Conservation (phyloP, 1,140 invertebrate species). For the Drosophila dunni region DNA sequence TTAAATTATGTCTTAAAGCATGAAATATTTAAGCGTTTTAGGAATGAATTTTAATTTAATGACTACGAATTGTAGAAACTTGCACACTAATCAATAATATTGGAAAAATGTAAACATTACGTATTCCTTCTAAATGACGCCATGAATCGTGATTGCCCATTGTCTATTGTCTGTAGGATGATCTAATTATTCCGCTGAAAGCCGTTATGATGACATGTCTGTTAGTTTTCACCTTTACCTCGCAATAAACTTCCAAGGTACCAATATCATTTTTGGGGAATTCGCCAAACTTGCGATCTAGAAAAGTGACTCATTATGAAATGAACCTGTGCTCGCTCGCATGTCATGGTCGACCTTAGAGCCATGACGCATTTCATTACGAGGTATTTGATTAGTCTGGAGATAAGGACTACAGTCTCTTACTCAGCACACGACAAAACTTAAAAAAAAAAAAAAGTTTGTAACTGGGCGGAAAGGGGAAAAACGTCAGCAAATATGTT, state of each 20-base stretch:
- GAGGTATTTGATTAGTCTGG: conserved; percentile 11
- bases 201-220: conserved; percentile 29
- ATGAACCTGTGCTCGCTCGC: conserved; percentile 13
- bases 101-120: conserved; percentile 1
- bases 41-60: too few relatives aligned
- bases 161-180: conserved; percentile 36
- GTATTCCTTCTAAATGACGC: conserved; percentile 1
- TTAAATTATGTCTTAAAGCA: too few relatives aligned
- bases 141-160: conserved; percentile 9
- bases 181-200: conserved; percentile 59
- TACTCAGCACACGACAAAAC: background rate
- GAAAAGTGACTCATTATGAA: conserved; percentile 34
- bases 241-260: conserved; percentile 3
- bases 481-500: background rate
- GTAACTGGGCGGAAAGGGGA: background rate
- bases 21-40: too few relatives aligned
- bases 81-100: background rate
- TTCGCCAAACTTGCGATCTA: conserved; percentile 1
- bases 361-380: conserved; percentile 39
- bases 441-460: background rate
- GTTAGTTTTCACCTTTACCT: conserved; percentile 1
- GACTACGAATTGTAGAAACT: background rate
- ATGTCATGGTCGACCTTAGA: conserved; percentile 32
- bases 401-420: conserved; percentile 34
- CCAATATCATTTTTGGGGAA: conserved; percentile 18